Evolutionary conservation across 2,888 invertebrate genomes (phyloP), one percentile per base, ranked within the genome.

Genomic region (Cosmopolites sordidus): DNA sequence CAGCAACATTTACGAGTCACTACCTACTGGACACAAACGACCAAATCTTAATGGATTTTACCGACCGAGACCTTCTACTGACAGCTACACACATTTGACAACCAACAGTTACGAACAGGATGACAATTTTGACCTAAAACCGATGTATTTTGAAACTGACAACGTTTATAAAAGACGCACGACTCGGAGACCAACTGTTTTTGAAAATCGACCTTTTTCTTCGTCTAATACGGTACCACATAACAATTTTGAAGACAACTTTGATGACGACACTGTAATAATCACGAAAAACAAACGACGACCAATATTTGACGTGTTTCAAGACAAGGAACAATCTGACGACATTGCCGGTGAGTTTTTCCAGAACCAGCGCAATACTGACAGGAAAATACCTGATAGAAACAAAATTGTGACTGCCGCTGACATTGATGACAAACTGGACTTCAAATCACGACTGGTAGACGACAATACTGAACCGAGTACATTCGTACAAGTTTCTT

Each of bases 401-500:
- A 48, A 29, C 16, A 43, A 58, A 49, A 14, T 55, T 59, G 16
- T 58, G 58, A 43, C 51, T 53, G 16, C 45, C 51, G 30, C 16
- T 15, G 15, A 56, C n/a, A 52, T 60, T 17, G 45, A 60, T 37
- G 66, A 65, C 55, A 64, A 64, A 48, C 54, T 68, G 6, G 65
- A 67, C 50, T 68, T 68, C 56, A 60, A 64, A 39, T 58, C 62
- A 1, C 12, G 30, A 30, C 16, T 15, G 29, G 38, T 16, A 16
- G 22, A 14, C 8, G 37, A 39, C 16, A 17, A 16, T 17, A 38
- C 47, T 12, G 54, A 58, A 17, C 58, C 54, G 33, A 47, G 53
- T 1, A 60, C 50, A 15, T 65, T 60, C 29, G 61, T 67, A n/a
- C 62, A 66, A 37, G 62, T 67, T 18, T 64, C 65, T 11, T 62